Percentiles rank a stretch among this genome's conserved stretches.
Evolutionary conservation across 2,113 vertebrate genomes (phyloP).

Genomic region (Semicossyphus pulcher): DNA sequence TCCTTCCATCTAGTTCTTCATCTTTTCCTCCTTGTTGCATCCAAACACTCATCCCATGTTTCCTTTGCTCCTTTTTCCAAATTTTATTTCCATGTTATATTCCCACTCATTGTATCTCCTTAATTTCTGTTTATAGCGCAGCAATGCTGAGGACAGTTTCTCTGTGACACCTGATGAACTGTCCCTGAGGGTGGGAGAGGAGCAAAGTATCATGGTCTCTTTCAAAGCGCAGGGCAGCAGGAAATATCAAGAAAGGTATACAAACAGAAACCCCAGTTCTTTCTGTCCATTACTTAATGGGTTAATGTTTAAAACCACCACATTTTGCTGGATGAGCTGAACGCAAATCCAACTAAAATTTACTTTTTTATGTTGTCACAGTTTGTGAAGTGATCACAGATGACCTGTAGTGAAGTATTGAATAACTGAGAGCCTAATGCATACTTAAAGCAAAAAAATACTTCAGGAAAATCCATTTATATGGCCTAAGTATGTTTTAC

Average conservation of each 20-base stretch:
- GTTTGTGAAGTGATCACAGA: too few species aligned
- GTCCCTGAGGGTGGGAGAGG: conserved; percentile 87
- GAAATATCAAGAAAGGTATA: conserved; percentile 85
- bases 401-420: too few species aligned
- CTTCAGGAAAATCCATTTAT: too few species aligned
- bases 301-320: too few species aligned
- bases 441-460: too few species aligned
- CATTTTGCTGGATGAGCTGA: too few species aligned
- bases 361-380: too few species aligned
- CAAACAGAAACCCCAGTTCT: not conserved
- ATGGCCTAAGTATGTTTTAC: too few species aligned
- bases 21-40: not conserved
- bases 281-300: not conserved
- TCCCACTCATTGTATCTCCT: not conserved
- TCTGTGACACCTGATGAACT: conserved; percentile 88
- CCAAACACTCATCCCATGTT: too few species aligned
- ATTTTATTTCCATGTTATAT: not conserved
- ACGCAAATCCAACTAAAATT: too few species aligned
- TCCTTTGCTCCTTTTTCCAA: not conserved
- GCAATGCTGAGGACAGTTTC: conserved; percentile 84
- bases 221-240: conserved; percentile 83
- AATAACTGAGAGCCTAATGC: too few species aligned
- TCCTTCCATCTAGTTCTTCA: not conserved
- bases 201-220: conserved; percentile 82
- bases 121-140: conserved; percentile 74